phyloP scores from a whole-genome alignment of 2,113 vertebrate genomes.

The Esox niger region DNA sequence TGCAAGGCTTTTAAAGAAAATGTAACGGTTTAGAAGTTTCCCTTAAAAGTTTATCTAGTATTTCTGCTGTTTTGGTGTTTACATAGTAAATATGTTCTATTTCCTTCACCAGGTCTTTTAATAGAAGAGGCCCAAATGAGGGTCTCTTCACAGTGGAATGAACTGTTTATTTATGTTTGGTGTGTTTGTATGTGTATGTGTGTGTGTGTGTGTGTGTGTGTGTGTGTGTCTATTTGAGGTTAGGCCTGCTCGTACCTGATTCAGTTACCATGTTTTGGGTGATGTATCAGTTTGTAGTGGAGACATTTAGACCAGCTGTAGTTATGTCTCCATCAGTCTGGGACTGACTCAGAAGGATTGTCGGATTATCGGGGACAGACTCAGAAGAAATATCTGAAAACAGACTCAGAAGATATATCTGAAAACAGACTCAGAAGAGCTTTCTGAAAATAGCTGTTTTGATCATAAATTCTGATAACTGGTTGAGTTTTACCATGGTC shows the following conservation, averaged over 20 bases:
- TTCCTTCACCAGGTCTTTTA: slow-evolving; percentile 7
- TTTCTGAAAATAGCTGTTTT: not conserved
- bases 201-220: slow-evolving; percentile 16
- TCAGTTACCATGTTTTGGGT: not conserved
- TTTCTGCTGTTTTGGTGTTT: slow-evolving; percentile 13
- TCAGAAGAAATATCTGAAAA: too few species aligned
- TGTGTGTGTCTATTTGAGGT: slow-evolving; percentile 12
- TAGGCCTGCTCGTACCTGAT: not conserved
- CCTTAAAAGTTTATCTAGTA: not conserved
- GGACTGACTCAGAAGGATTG: too few species aligned
- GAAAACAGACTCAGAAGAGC: too few species aligned
- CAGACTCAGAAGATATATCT: too few species aligned
- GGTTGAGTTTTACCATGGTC: slow-evolving; percentile 8
- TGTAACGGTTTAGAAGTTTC: not conserved
- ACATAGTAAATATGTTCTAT: slow-evolving; percentile 15
- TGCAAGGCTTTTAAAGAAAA: not conserved
- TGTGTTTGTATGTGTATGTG: not conserved
- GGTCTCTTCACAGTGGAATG: slow-evolving; percentile 36
- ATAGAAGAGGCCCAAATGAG: slow-evolving; percentile 22
- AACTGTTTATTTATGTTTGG: slow-evolving; percentile 28
- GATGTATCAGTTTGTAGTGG: not conserved
- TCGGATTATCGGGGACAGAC: too few species aligned
- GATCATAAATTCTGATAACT: slow-evolving; percentile 27
- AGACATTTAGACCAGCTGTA: not conserved
- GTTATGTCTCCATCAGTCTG: not conserved